Percentiles rank a stretch among this genome's conserved stretches.
phyloP scores from a whole-genome alignment of 2,113 vertebrate genomes.

The Dicrurus megarhynchus region DNA sequence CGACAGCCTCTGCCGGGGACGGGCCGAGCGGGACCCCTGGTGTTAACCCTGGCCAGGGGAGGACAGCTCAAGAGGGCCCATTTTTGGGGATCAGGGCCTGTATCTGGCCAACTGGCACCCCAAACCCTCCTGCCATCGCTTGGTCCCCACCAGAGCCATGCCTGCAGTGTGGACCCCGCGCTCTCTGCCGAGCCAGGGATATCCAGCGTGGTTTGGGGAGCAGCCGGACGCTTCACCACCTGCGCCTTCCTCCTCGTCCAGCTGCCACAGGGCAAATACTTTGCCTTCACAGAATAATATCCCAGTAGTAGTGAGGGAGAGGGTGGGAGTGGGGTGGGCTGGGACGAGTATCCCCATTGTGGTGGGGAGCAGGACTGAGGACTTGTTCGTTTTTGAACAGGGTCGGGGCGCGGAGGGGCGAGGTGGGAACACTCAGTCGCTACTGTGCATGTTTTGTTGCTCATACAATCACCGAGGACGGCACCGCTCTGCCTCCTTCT shows the following conservation, averaged over 20 bases:
- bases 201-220: rapidly evolving
- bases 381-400: conserved; percentile 26
- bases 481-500: neutral
- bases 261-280: neutral
- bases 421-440: neutral
- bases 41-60: conserved; percentile 64
- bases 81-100: neutral
- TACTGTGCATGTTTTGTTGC: conserved; percentile 40
- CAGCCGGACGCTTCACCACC: neutral
- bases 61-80: rapidly evolving
- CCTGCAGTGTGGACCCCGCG: rapidly evolving
- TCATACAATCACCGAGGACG: neutral
- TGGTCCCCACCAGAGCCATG: neutral
- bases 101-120: neutral
- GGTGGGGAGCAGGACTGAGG: neutral
- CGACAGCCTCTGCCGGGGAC: conserved; percentile 91
- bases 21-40: conserved; percentile 93
- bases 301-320: neutral
- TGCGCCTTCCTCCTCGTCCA: neutral
- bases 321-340: neutral
- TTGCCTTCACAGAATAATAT: neutral
- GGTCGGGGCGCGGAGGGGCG: neutral
- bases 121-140: neutral
- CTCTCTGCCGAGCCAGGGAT: rapidly evolving
- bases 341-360: neutral